Base-by-base conservation (phyloP, 1,140 invertebrate genomes). In the Drosophila yakuba region DNA sequence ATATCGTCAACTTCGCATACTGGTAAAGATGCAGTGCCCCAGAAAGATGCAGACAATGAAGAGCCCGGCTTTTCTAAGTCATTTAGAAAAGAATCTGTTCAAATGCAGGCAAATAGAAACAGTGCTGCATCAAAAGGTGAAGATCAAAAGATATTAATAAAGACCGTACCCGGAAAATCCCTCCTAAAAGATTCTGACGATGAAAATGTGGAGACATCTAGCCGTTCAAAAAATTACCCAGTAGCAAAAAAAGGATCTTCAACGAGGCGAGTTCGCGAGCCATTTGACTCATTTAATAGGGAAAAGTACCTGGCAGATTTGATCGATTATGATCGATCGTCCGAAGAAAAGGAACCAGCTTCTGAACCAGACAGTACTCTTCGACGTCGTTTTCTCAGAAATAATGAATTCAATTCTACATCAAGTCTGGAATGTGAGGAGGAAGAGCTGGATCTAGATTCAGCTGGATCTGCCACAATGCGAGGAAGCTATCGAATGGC, bases 301-400 rank as follows among this genome's bases (percentile, higher is more conserved):
- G 38, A 41, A 20, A 6, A 39, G 5, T 56, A 23, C 4, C 5
- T 39, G 12, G 14, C 54, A 2, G 54, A 41, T 7, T 12, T 39
- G 8, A 23, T 56, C 4, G 36, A 39, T 38, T 56, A 41, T 41
- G 54, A 56, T 25, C 54, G 54, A 10, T 56, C 54, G 15, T 56
- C 54, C 39, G 54, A 56, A 17, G 28, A 36, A 11, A 55, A 55
- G 4, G 17, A 11, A 1, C n/a, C 11, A 32, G 15, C 1, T 2
- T 32, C n/a, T 28, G n/a, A 35, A 14, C 28, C 48, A 51, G 48
- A 35, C n/a, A 51, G 28, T 39, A 2, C 12, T 23, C 52, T 55
- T 4, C 14, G 52, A n/a, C 35, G 12, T 23, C 52, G 52, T 23
- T 20, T 23, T 39, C 2, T 4, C 12, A 38, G 14, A 17, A 14